These are phyloP conservation scores for Alca torda DNA, from an alignment of 2,797 vertebrate species.

Conservation along the genomic window DNA sequence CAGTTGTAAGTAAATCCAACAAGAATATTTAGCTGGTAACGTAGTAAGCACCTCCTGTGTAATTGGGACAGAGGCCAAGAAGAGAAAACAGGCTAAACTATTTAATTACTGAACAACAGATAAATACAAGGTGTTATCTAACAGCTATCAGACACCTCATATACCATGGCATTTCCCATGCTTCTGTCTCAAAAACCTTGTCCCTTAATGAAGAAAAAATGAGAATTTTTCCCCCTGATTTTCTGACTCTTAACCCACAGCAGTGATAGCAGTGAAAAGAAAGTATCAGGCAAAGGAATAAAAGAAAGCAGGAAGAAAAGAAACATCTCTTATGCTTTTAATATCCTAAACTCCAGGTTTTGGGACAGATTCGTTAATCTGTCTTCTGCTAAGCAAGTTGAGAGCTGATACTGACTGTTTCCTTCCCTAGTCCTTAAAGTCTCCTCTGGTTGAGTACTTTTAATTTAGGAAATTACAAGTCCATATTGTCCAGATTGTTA, in stretches of 20 bases:
- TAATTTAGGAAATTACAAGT: neutral
- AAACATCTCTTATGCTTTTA: neutral
- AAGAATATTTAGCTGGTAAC: neutral
- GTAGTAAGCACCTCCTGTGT: neutral
- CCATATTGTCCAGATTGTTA: neutral
- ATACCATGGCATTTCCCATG: neutral
- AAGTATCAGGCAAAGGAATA: neutral
- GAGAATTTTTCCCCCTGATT: neutral
- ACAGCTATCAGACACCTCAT: accelerated
- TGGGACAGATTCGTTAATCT: neutral
- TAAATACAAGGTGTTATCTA: neutral
- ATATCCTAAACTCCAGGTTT: neutral
- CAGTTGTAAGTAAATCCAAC: neutral
- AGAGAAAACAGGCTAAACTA: neutral
- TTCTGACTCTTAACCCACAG: neutral
- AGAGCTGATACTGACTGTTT: neutral
- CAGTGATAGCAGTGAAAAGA: neutral
- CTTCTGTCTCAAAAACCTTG: neutral
- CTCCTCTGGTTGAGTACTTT: neutral
- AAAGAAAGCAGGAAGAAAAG: neutral
- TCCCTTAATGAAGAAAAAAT: neutral
- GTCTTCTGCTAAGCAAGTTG: neutral
- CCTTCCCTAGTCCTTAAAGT: neutral
- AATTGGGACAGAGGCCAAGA: neutral
- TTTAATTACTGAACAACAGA: neutral